Evolutionary conservation across 2,113 vertebrate genomes (phyloP), one percentile per base, ranked within the genome.

Genomic region (Dunckerocampus dactyliophorus): DNA sequence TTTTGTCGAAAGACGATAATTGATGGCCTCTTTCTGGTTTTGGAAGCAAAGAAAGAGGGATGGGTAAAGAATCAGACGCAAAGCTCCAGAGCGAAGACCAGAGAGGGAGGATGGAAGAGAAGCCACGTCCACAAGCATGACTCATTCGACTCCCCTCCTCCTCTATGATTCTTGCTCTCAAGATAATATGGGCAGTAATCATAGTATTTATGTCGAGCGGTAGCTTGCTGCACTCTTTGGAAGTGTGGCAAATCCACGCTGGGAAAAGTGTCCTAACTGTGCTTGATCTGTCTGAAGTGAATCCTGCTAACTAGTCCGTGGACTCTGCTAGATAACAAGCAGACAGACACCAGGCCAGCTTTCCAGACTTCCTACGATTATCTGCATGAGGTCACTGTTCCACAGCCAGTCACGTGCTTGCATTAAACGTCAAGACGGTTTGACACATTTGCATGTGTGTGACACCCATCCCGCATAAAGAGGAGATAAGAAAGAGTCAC

Each of bases 121-220:
- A 75, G 81, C 84, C 85, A 85, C 84, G 87, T 84, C 80, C 79
- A 82, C 86, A 88, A 66, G 69, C 70, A 68, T 88, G 86, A 88
- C 75, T 86, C 86, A 88, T 66, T 51, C 71, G 43, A 21, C 28
- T 16, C 71, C 67, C 63, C 76, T 72, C 69, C 72, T 63, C 31
- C 58, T 72, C 53, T 68, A 52, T 64, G 54, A 71, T 31, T 28
- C 48, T 59, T 48, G 57, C 28, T 53, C 51, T 50, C 47, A 19
- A n/a, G 12, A 47, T 42, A 54, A 19, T 17, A 15, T 50, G 6
- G n/a, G 28, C 37, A 39, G 47, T 43, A 54, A 47, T 13, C 42
- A 42, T 19, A 9, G 28, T 22, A 19, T 60, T 48, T 56, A 57
- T 51, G 53, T 14, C 6, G 1, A 34, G 34, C 37, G 42, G 46